Evolutionary conservation across 2,797 vertebrate genomes (phyloP).

Genomic region (Manis pentadactyla): DNA sequence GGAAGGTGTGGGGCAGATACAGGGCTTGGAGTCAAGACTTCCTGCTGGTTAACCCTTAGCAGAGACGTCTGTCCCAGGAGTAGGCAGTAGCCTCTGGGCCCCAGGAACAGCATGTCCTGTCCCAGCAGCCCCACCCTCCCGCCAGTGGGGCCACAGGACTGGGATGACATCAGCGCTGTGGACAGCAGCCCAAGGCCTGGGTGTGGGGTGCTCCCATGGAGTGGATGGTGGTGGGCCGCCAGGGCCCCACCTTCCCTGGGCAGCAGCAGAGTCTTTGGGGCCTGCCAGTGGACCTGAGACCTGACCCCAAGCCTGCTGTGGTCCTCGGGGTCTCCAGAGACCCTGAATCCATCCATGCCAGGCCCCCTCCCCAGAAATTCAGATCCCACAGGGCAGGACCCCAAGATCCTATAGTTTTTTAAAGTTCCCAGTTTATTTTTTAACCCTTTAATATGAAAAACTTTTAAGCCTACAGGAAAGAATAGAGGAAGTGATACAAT

Average conservation of each 20-base stretch:
- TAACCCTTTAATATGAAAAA: background rate
- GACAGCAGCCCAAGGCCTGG: background rate
- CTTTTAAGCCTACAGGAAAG: background rate
- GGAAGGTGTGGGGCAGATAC: background rate
- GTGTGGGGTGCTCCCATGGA: accelerated
- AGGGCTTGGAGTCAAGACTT: background rate
- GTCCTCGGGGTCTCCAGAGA: background rate
- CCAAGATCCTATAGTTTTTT: background rate
- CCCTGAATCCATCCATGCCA: background rate
- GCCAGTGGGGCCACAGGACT: background rate
- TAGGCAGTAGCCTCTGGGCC: background rate
- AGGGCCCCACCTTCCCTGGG: background rate
- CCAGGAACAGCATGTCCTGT: constrained; percentile 53
- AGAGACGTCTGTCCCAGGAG: constrained; percentile 1
- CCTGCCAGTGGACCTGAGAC: background rate
- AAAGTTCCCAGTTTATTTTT: background rate
- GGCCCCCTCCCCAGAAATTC: background rate
- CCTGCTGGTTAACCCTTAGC: background rate
- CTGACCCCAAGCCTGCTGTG: background rate
- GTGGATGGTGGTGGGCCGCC: accelerated
- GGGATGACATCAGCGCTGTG: background rate
- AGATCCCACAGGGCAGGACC: background rate
- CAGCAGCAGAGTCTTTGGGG: background rate
- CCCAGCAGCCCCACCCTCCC: background rate
- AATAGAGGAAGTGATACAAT: background rate